Evolutionary conservation across 2,888 invertebrate genomes (phyloP), one percentile per base, ranked within the genome.

Genomic region (Caprella mutica): DNA sequence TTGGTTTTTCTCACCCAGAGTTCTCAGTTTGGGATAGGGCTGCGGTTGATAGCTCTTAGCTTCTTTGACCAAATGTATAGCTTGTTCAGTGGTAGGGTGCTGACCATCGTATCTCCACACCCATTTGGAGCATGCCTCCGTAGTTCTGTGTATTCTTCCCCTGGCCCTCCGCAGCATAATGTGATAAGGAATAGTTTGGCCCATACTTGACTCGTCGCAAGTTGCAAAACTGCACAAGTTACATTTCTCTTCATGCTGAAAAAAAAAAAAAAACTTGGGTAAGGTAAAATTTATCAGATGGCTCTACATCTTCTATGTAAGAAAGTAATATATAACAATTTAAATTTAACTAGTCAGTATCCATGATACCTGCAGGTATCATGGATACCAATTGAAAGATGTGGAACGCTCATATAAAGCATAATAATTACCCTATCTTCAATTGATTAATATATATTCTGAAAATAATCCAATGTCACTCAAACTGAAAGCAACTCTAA

Each of bases 81-180:
- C 65, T 17, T 61, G 61, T 9, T 58, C 39, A n/a, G 68, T 70
- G 2, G 73, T 65, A 0, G 75, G 75, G 56, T 76, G 73, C 43
- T 77, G 75, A 12, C 81, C 83, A 68, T 86, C 83, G 74, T 92
- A 94, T 50, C 77, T 79, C 63, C 84, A 83, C 5, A 81, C 81
- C 93, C 93, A 94, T 54, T 77, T 76, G 0, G 75, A 71, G 71
- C 90, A 90, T 0, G 88, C 86, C 29, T 79, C 73, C 40, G 82
- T 79, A 69, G 88, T 85, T 8, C 81, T 78, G 26, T 80, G 78
- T 54, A 93, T 84, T 71, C 84, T 84, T 69, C 80, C 81, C 65
- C 86, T 79, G 0, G 92, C 90, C 71, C 89, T 88, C 69, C 83
- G 83, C 29, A 94, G 76, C 73, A 38, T 21, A 26, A 8, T 14